Evolutionary conservation across 1,140 invertebrate genomes (phyloP).

Genomic region (Plodia interpunctella): DNA sequence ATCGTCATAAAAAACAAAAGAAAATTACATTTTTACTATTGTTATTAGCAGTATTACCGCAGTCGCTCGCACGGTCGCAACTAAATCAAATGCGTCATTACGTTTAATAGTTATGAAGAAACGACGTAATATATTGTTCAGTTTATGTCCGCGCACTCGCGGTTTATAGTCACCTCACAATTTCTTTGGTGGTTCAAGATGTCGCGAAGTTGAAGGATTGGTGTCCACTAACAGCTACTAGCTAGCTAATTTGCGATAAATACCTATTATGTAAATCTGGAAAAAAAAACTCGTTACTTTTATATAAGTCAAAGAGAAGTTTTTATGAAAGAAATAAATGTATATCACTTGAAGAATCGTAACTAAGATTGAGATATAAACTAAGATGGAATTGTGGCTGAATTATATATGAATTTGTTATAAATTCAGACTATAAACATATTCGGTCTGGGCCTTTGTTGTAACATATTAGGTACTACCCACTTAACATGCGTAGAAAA

Average conservation of each 20-base stretch:
- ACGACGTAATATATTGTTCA: background rate
- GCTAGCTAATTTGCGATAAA: background rate
- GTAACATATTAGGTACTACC: too few species aligned
- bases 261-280: too few species aligned
- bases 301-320: too few species aligned
- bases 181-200: conserved; percentile 1
- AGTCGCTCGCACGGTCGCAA: background rate
- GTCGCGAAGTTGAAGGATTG: background rate
- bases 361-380: too few species aligned
- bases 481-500: too few species aligned
- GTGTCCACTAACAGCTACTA: background rate
- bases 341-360: too few species aligned
- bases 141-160: background rate
- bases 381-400: too few species aligned
- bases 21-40: background rate
- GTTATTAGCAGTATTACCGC: background rate
- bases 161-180: conserved; percentile 1
- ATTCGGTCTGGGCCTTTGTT: too few species aligned
- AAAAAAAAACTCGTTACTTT: too few species aligned
- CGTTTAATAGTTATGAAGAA: conserved; percentile 2
- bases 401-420: too few species aligned
- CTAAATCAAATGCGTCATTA: conserved; percentile 4
- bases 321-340: too few species aligned
- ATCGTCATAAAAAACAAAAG: background rate
- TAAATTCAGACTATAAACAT: too few species aligned